Evolutionary conservation across 2,888 invertebrate species (phyloP).

Genomic region (Deilephila elpenor): DNA sequence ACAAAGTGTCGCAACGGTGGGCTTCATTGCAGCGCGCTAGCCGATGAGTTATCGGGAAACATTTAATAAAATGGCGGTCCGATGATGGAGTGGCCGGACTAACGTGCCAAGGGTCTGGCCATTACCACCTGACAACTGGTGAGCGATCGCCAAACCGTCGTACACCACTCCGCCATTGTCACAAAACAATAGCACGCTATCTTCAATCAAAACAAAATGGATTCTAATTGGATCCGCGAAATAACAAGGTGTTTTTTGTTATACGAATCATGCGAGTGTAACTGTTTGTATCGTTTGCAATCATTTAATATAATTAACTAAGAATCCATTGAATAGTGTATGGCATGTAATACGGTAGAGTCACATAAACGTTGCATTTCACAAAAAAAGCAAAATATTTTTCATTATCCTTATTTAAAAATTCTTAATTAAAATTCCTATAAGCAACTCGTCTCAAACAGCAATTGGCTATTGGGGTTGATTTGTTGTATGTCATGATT

Average conservation of each 20-base stretch:
- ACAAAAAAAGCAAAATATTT: neutral
- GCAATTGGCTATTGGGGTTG: constrained; percentile 51
- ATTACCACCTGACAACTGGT: constrained; percentile 79
- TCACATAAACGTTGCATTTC: neutral
- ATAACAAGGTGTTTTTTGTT: constrained; percentile 49
- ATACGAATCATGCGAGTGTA: constrained; percentile 21
- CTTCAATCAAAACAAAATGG: constrained; percentile 78
- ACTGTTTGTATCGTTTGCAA: constrained; percentile 2
- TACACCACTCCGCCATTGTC: constrained; percentile 68
- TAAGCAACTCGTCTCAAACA: constrained; percentile 44
- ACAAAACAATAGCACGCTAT: constrained; percentile 79
- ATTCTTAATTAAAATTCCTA: constrained; percentile 54
- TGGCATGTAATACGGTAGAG: neutral
- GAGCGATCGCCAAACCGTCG: constrained; percentile 74
- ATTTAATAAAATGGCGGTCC: constrained; percentile 71
- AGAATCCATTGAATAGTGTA: neutral
- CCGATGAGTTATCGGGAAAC: constrained; percentile 61
- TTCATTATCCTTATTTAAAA: neutral
- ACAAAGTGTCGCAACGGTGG: constrained; percentile 71
- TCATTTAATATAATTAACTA: neutral
- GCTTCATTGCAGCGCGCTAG: constrained; percentile 45
- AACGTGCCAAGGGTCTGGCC: constrained; percentile 62
- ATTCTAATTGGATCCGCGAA: constrained; percentile 81
- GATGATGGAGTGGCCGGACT: constrained; percentile 73
- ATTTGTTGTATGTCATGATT: constrained; percentile 62